A percentile compares a stretch with the other conserved stretches of the same genome.
These are phyloP conservation scores for Sarcophaga bullata DNA, from an alignment of 1,140 invertebrate genomes.

Conservation along the genomic window DNA sequence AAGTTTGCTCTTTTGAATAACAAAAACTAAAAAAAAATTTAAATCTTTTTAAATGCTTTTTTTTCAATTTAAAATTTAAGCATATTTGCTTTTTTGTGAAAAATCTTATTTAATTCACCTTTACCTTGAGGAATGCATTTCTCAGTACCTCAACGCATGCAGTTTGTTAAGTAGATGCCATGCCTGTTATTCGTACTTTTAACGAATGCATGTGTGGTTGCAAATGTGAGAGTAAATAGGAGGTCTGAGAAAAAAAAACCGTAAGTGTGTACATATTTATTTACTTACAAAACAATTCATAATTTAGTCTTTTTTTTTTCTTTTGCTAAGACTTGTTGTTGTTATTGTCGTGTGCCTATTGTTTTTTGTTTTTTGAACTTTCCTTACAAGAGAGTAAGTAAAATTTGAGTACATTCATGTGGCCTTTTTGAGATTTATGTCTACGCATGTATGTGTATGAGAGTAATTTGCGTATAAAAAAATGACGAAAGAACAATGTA, in stretches of 20 bases:
- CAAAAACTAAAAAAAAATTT: too few species aligned
- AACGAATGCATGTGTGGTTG: background rate
- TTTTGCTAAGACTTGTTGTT: background rate
- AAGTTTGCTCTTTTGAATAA: too few species aligned
- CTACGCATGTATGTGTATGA: too few species aligned
- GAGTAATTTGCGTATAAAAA: background rate
- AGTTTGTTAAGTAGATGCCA: background rate
- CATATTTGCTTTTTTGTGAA: background rate
- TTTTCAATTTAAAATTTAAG: background rate
- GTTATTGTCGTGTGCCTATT: too few species aligned
- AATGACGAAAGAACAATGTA: slow-evolving; percentile 34
- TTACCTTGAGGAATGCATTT: background rate
- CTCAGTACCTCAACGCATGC: background rate
- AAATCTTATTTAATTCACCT: background rate
- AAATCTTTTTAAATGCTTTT: background rate
- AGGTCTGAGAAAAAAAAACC: background rate
- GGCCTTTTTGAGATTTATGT: too few species aligned
- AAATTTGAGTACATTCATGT: too few species aligned
- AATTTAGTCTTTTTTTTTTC: background rate
- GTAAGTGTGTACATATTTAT: background rate
- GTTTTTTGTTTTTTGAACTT: too few species aligned
- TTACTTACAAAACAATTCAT: background rate
- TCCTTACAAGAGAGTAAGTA: too few species aligned
- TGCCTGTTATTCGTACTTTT: too few species aligned
- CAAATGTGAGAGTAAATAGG: background rate